phyloP scores from a whole-genome alignment of 2,113 vertebrate species.

The Tragelaphus strepsiceros region DNA sequence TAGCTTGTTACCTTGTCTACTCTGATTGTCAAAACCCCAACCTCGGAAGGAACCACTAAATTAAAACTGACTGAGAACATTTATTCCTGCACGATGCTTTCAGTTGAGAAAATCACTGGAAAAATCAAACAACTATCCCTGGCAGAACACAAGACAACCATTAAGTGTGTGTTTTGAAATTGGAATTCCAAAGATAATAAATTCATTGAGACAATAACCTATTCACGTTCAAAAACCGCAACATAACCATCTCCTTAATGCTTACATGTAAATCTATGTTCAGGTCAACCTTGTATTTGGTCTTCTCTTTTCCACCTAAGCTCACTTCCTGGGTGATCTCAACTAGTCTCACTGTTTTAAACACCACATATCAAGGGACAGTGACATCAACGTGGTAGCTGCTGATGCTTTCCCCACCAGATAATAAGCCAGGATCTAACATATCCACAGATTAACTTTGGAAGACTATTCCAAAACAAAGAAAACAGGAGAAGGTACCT shows the following conservation, averaged over 20 bases:
- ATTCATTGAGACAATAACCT: not conserved
- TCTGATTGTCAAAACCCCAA: not conserved
- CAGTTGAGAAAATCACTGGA: not conserved
- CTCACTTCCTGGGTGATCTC: not conserved
- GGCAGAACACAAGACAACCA: not conserved
- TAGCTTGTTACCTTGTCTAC: not conserved
- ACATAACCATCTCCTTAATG: not conserved
- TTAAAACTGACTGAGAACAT: not conserved
- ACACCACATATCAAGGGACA: not conserved
- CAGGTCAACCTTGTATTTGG: not conserved
- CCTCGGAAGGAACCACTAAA: not conserved
- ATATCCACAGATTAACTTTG: not conserved
- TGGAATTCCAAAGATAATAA: not conserved
- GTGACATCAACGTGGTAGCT: accelerated
- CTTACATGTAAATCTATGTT: not conserved
- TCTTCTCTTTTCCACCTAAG: not conserved
- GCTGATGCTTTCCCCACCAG: accelerated
- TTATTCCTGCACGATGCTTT: not conserved
- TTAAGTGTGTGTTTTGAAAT: not conserved
- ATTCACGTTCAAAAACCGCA: not conserved
- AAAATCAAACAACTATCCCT: not conserved
- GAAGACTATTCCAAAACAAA: not conserved
- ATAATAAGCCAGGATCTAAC: not conserved
- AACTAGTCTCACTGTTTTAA: not conserved
- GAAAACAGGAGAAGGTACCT: conserved; percentile 85